Conservation (phyloP, 2,797 vertebrate species). For the Aplochiton taeniatus region DNA sequence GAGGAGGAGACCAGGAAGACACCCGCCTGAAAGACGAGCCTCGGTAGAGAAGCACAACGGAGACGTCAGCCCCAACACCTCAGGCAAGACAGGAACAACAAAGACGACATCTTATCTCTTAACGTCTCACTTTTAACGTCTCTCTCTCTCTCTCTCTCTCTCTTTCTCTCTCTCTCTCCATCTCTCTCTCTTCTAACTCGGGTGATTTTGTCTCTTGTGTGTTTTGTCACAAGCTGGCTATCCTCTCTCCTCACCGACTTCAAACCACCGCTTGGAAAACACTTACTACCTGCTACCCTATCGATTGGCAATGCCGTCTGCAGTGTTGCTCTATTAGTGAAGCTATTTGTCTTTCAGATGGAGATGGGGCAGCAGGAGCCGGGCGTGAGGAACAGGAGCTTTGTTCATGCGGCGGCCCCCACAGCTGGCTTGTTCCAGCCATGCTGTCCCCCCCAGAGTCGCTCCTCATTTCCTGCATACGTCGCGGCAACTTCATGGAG, state of each 20-base stretch:
- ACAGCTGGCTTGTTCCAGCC: conserved; percentile 85
- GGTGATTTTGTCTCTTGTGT: too few relatives aligned
- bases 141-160: neutral
- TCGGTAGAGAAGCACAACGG: conserved; percentile 81
- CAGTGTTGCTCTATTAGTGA: too few relatives aligned
- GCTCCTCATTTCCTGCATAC: conserved; percentile 90
- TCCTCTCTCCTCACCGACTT: too few relatives aligned
- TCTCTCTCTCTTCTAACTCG: neutral
- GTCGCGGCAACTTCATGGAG: conserved; percentile 89
- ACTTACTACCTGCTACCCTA: too few relatives aligned
- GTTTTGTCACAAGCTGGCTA: too few relatives aligned
- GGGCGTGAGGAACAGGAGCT: conserved; percentile 50
- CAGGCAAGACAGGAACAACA: conserved; percentile 72
- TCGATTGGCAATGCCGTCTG: too few relatives aligned
- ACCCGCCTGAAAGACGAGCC: conserved; percentile 48
- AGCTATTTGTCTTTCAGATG: conserved; percentile 70
- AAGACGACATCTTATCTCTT: too few relatives aligned
- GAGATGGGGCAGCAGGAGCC: conserved; percentile 59
- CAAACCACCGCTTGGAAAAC: too few relatives aligned
- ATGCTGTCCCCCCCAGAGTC: conserved; percentile 95
- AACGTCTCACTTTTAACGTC: too few relatives aligned
- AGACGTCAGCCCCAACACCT: conserved; percentile 85
- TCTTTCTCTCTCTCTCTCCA: neutral
- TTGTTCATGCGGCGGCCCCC: conserved; percentile 64
- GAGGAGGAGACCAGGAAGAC: conserved; percentile 60